phyloP scores from a whole-genome alignment of 2,888 invertebrate genomes.

The Enoplolaimus lenunculus region DNA sequence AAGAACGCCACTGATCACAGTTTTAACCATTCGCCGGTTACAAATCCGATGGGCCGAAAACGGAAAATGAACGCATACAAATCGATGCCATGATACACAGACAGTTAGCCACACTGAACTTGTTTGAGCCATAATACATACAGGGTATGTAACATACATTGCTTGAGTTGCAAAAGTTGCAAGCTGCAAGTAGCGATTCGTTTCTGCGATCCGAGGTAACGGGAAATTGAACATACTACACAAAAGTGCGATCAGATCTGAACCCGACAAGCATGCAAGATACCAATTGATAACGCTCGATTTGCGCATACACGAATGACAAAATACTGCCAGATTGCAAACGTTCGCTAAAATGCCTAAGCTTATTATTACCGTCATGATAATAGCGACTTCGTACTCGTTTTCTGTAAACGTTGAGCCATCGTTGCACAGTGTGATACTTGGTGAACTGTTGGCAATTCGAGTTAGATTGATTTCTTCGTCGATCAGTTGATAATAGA shows the following conservation, averaged over 20 bases:
- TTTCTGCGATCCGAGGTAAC: not conserved
- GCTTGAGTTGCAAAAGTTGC: not conserved
- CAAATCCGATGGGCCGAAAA: conserved; percentile 42
- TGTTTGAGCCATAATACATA: conserved; percentile 30
- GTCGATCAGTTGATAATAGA: no score
- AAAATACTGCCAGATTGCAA: conserved; percentile 6
- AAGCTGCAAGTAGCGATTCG: not conserved
- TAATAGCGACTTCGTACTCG: not conserved
- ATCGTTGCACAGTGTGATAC: not conserved
- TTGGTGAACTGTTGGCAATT: no score
- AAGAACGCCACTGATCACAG: conserved; percentile 40
- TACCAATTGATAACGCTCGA: conserved; percentile 18
- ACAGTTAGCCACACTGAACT: conserved; percentile 48
- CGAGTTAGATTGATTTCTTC: no score
- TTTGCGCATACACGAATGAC: conserved; percentile 8
- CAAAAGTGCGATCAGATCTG: conserved; percentile 7
- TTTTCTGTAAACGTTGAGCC: not conserved
- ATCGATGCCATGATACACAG: conserved; percentile 62
- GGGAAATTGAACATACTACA: not conserved
- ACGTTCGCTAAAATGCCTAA: conserved; percentile 11
- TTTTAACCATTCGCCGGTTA: conserved; percentile 39
- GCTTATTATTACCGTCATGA: conserved; percentile 42
- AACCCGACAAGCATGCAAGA: conserved; percentile 7
- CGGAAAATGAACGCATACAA: conserved; percentile 47
- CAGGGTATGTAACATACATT: conserved; percentile 28